Percentiles rank a stretch among this genome's conserved stretches.
Evolutionary conservation across 2,888 invertebrate species (phyloP).

Genomic region (Podotricha telesiphe): DNA sequence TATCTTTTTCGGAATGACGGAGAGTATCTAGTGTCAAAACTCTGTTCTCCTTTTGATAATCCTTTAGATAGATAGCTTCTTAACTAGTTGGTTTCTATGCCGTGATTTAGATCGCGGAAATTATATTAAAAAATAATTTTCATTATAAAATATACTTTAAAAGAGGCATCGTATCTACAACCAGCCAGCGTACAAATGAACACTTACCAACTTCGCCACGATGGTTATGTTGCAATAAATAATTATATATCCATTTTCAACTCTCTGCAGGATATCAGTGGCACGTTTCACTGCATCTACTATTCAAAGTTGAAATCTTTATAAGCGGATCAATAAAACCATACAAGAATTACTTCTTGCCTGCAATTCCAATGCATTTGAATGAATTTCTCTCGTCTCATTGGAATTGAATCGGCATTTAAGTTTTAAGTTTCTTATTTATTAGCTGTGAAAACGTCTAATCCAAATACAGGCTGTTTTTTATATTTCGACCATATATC

Average conservation of each 20-base stretch:
- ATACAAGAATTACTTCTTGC: constrained; percentile 44
- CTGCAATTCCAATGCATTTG: constrained; percentile 54
- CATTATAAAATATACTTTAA: too few species aligned
- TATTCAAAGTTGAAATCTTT: constrained; percentile 33
- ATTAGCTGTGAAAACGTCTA: constrained; percentile 42
- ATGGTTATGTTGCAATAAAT: background rate
- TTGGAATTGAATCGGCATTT: constrained; percentile 72
- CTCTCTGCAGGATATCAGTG: constrained; percentile 4
- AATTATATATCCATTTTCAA: background rate
- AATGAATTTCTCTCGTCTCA: constrained; percentile 61
- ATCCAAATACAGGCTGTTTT: constrained; percentile 33
- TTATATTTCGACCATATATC: constrained; percentile 26
- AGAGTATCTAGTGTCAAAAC: too few species aligned
- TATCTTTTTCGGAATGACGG: background rate
- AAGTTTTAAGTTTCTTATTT: constrained; percentile 49
- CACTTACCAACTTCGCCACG: too few species aligned
- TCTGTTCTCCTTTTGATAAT: too few species aligned
- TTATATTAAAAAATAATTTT: too few species aligned
- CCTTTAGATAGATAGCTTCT: too few species aligned
- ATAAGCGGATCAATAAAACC: constrained; percentile 53
- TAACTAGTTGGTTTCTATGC: too few species aligned
- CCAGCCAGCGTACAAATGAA: too few species aligned
- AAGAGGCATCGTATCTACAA: background rate
- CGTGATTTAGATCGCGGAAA: too few species aligned
- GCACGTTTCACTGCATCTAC: constrained; percentile 12